Percentiles rank a stretch among this genome's conserved stretches.
These are phyloP conservation scores for Bubo blakistoni DNA, from an alignment of 2,113 vertebrate species.

Conservation along the genomic window DNA sequence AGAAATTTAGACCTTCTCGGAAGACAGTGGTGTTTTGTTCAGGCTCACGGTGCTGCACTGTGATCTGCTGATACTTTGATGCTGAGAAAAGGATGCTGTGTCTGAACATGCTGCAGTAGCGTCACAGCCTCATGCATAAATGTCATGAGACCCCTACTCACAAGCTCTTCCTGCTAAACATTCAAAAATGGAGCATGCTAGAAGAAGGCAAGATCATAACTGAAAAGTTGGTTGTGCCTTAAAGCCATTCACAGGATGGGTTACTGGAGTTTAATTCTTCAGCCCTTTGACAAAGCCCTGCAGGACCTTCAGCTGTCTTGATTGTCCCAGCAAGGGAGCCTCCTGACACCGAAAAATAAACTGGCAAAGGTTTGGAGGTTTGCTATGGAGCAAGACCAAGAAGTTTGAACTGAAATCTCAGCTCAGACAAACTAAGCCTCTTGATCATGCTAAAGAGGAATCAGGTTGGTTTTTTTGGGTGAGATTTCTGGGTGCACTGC, in stretches of 20 bases:
- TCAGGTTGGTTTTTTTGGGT: neutral
- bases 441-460: neutral
- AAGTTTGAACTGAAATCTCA: neutral
- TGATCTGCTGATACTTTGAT: accelerated
- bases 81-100: neutral
- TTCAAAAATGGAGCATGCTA: neutral
- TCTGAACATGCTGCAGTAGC: neutral
- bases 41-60: neutral
- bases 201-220: neutral
- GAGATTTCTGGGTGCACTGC: neutral
- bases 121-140: neutral
- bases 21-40: neutral
- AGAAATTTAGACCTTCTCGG: neutral
- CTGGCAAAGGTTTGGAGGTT: neutral
- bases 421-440: neutral
- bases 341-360: neutral
- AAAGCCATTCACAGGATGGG: neutral
- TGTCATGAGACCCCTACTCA: neutral
- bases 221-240: neutral
- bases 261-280: neutral
- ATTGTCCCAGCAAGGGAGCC: neutral
- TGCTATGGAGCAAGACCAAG: neutral
- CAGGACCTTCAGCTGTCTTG: accelerated
- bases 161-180: neutral
- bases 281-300: neutral